Evolutionary conservation across 1,140 invertebrate genomes (phyloP).

Genomic region (Acromyrmex echinatior): DNA sequence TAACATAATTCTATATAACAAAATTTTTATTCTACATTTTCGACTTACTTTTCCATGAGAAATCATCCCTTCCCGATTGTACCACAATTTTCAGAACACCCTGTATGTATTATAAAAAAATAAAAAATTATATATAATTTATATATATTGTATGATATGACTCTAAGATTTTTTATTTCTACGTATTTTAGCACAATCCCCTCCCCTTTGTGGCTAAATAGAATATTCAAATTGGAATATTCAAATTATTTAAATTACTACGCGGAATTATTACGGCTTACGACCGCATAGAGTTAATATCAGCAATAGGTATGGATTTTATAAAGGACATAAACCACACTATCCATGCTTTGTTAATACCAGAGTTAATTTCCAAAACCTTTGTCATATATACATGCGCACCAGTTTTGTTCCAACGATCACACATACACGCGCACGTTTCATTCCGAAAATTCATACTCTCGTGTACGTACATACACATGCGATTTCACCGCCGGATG

Average conservation of each 20-base stretch:
- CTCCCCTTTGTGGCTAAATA: neutral
- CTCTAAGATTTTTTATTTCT: conserved; percentile 1
- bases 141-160: neutral
- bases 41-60: no score
- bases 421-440: neutral
- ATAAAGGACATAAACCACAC: neutral
- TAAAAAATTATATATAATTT: neutral
- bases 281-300: conserved; percentile 9
- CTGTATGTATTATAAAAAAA: conserved; percentile 2
- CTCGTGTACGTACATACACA: neutral
- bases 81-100: no score
- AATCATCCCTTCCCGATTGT: no score
- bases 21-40: no score
- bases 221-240: neutral
- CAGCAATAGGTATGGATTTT: neutral
- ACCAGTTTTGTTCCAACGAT: neutral
- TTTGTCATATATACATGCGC: neutral
- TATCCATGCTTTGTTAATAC: neutral
- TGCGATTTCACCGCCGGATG: neutral
- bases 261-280: neutral
- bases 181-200: neutral
- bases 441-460: neutral
- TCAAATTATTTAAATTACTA: conserved; percentile 1
- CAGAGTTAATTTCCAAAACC: conserved; percentile 22
- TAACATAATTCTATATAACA: no score